Conservation (phyloP, 1,140 invertebrate genomes). For the Drosophila punjabiensis region DNA sequence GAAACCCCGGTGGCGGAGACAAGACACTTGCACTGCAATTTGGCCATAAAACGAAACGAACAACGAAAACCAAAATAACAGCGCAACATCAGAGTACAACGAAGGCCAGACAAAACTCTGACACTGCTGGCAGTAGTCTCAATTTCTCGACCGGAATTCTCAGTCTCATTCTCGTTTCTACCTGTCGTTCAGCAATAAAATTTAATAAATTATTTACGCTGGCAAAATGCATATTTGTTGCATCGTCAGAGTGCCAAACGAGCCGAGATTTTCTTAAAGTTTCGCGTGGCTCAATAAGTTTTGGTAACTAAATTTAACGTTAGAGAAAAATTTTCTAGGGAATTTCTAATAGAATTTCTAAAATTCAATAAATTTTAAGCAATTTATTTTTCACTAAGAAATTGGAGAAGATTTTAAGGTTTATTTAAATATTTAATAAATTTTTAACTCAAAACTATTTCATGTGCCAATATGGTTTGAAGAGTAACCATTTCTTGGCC, state of each 20-base stretch:
- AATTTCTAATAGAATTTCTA: not conserved
- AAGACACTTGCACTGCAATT: conserved; percentile 64
- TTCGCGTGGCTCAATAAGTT: conserved; percentile 36
- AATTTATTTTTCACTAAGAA: not conserved
- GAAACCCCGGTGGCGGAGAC: not conserved
- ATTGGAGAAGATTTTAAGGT: not conserved
- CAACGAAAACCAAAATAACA: conserved; percentile 44
- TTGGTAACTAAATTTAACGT: not conserved
- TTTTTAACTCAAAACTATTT: not conserved
- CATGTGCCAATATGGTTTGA: conserved; percentile 3
- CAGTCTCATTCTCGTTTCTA: conserved; percentile 22
- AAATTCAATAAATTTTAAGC: not conserved
- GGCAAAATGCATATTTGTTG: conserved; percentile 70
- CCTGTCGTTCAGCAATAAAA: conserved; percentile 74
- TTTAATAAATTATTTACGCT: conserved; percentile 76
- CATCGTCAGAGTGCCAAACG: conserved; percentile 7
- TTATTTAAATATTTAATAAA: not conserved
- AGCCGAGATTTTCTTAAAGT: conserved; percentile 41
- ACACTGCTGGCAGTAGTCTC: conserved; percentile 60
- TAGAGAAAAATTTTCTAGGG: not conserved
- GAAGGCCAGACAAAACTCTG: conserved; percentile 58
- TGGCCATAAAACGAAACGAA: conserved; percentile 42
- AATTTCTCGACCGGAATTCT: conserved; percentile 32
- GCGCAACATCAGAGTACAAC: conserved; percentile 25
- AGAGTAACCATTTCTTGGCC: conserved; percentile 1